Evolutionary conservation across 2,113 vertebrate species (phyloP), one percentile per base, ranked within the genome.

Genomic region (Carollia perspicillata): DNA sequence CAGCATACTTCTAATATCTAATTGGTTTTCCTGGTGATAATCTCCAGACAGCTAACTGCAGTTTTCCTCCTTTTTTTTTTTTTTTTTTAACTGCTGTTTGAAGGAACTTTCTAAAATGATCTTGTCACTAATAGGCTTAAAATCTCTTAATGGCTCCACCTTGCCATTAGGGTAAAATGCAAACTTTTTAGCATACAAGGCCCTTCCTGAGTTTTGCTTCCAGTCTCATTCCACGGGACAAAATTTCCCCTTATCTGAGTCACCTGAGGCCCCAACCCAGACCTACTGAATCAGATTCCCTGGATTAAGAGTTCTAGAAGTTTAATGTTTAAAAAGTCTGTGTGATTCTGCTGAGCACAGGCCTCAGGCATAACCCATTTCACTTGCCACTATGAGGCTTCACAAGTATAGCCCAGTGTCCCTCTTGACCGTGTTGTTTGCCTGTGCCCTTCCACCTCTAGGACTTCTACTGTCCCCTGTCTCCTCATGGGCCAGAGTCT

Each of bases 21-120:
- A 72, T 30, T 23, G 26, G 26, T 65, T 26, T 84, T 58, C 55
- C 40, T 63, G 37, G 28, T 1, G 0, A 22, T 16, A n/a, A 79
- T 72, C 47, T 90, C n/a, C 75, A 30, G 66, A 65, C 69, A 42
- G 47, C 47, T 60, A 74, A 87, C 51, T 35, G 86, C 33, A 20
- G 13, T 63, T 88, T 75, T 60, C 72, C 84, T 87, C 22, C 37
- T 13, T n/a, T n/a, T n/a, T n/a, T 35, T 35, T 35, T 35, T 35
- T 17, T n/a, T n/a, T 65, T 68, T 20, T 35, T 66, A 37, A 53
- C 42, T 83, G 23, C 18, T 77, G 13, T 49, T 60, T 51, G 26
- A 72, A 42, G 33, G 78, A 80, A 90, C 63, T 93, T 83, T 94
- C 49, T 89, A 93, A 94, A 96, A 96, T 72, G 35, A 74, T 65